Base-by-base conservation (phyloP, 2,797 vertebrate species). In the Pogoniulus pusillus region DNA sequence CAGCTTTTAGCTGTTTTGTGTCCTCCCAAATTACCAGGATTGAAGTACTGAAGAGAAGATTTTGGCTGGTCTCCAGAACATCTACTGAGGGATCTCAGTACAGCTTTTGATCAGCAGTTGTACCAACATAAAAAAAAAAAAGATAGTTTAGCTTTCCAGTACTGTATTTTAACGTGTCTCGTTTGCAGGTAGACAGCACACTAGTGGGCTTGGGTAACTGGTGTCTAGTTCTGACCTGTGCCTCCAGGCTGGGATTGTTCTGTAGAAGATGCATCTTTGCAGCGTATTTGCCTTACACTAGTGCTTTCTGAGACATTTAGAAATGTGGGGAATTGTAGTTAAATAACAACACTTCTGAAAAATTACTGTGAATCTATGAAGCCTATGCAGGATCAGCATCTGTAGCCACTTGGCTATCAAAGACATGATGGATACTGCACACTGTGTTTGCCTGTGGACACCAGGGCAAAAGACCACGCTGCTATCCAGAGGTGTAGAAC, bases 1-100 rank as follows among this genome's bases (percentile, higher is more conserved):
- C 2, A 30, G 17, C 3, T 0, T 35, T 49, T 77, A 64, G 30
- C 29, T 65, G 14, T 47, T 70, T 3, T 8, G 0, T 18, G 11
- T 63, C 18, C 29, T 75, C 26, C 26, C 37, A 37, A 41, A 76
- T 71, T 51, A 49, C 16, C 23, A 49, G 32, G 29, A 35, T 3
- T 2, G 4, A 64, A 91, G 49, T 16, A 23, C 8, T 2, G 1
- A 74, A 71, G 59, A 32, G 65, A 64, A 66, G 24, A 24, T 82
- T 85, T 71, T 88, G 53, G 16, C 49, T 19, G 24, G 4, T 26
- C 13, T 45, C 65, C 49, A 71, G 17, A 71, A 45, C 1, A 0
- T 49, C 24, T 16, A 12, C 43, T 15, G 20, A 17, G 19, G 41
- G 57, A n/a, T 49, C 34, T 81, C 32, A 41, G n/a, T 12, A 24